phyloP scores from a whole-genome alignment of 2,888 invertebrate genomes.

The Vanessa cardui region DNA sequence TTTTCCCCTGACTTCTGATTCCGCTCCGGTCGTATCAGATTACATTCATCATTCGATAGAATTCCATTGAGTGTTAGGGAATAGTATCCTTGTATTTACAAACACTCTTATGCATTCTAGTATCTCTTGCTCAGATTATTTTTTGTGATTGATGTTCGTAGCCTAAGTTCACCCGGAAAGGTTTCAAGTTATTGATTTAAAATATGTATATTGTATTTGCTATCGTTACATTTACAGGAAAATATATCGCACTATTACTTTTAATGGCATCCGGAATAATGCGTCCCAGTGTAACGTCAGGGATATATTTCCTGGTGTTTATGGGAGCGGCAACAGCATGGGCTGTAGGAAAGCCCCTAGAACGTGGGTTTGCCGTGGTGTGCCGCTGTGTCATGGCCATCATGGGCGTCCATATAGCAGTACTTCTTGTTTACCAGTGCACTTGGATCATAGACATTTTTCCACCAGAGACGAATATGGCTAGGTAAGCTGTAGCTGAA shows the following conservation, averaged over 20 bases:
- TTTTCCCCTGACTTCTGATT: too few species aligned
- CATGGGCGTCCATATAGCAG: conserved; percentile 88
- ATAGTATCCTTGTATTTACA: too few species aligned
- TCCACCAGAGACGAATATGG: conserved; percentile 85
- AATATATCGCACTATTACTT: conserved; percentile 84
- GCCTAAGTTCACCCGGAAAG: too few species aligned
- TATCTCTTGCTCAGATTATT: neutral
- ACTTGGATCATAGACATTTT: conserved; percentile 89
- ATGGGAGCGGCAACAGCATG: conserved; percentile 93
- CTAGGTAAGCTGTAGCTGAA: conserved; percentile 82
- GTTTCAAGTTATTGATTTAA: neutral
- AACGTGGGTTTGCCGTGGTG: conserved; percentile 89
- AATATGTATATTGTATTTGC: neutral
- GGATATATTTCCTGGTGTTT: conserved; percentile 94
- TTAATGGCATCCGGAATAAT: conserved; percentile 89
- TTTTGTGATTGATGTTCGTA: too few species aligned
- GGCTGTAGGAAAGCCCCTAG: conserved; percentile 90
- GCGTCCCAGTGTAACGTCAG: conserved; percentile 91
- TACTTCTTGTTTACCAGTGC: conserved; percentile 92
- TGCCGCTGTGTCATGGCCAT: conserved; percentile 88
- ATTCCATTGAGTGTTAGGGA: too few species aligned
- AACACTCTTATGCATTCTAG: too few species aligned
- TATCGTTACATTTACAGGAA: conserved; percentile 77
- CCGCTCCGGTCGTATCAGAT: too few species aligned
- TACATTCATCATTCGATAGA: too few species aligned